Evolutionary conservation across 2,888 invertebrate genomes (phyloP), one percentile per base, ranked within the genome.

Genomic region (Drosophila cognata): DNA sequence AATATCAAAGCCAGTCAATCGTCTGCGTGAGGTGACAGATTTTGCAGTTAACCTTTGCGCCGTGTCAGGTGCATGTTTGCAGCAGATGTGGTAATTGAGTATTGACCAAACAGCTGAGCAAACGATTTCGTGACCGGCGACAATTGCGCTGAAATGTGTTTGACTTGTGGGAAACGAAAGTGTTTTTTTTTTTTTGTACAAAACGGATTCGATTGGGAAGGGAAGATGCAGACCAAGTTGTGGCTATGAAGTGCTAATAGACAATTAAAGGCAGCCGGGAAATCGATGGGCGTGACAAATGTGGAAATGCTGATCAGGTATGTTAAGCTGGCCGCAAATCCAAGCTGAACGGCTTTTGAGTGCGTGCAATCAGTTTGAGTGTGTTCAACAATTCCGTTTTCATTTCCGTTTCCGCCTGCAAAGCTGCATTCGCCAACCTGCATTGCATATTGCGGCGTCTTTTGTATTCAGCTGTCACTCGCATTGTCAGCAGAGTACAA

Each of bases 61-160:
- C 69, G 62, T 63, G 58, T 43, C 48, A 63, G 68, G 51, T 29
- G 43, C 16, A 33, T 59, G 21, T 29, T 55, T 43, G 59, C 50
- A 46, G 36, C 59, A n/a, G 43, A 43, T 74, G 50, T 35, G 43
- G 70, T 79, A 85, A 82, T 79, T 72, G 77, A 74, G 71, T 86
- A 86, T 86, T 86, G 90, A 86, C 85, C 89, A 90, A 86, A 86
- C 84, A 89, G 78, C 38, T 76, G 65, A 62, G 65, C 51, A 62
- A 62, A 68, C 36, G 53, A 25, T 59, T 76, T 69, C 91, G 91
- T 89, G 91, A 87, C 85, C 85, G 61, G 63, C 56, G 75, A 74
- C 77, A 87, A 73, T 90, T 84, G 53, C 51, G 43, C 46, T 74
- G 21, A 48, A 85, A 63, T 57, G 33, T 29, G 79, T 62, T 71